These are phyloP conservation scores for Stichodactyla helianthus DNA, from an alignment of 64 coral and sea anemone genomes.

Conservation along the genomic window DNA sequence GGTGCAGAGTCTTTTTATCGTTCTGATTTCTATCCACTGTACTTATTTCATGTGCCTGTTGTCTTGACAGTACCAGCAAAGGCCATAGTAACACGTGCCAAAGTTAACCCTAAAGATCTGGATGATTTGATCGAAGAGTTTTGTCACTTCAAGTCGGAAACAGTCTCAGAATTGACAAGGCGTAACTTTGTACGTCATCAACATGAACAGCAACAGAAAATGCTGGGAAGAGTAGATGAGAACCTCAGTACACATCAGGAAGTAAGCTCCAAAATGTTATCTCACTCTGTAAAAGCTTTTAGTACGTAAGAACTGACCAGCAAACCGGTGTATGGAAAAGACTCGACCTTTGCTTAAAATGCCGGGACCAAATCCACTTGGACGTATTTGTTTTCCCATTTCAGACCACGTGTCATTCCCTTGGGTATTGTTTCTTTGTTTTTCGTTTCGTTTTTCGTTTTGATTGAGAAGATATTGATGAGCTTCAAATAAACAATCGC, in stretches of 20 bases:
- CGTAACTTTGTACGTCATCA: conserved; percentile 75
- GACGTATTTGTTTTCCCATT: no score
- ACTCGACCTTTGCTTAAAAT: no score
- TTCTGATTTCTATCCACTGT: not conserved
- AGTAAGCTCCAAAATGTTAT: not conserved
- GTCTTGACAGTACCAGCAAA: conserved; percentile 35
- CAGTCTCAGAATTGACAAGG: conserved; percentile 70
- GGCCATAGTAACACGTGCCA: conserved; percentile 55
- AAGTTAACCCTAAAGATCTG: conserved; percentile 63
- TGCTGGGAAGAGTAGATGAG: conserved; percentile 73
- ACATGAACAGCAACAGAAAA: conserved; percentile 57
- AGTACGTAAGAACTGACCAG: no score
- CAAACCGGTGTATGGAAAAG: no score
- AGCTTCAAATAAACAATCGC: no score
- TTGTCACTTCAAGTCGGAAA: conserved; percentile 61
- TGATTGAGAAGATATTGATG: no score
- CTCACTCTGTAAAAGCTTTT: no score
- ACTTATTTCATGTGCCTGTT: conserved; percentile 27
- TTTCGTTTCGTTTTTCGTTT: no score
- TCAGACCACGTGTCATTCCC: no score
- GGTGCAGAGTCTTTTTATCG: not conserved
- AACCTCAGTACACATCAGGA: not conserved
- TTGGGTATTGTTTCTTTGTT: no score
- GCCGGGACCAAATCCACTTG: no score
- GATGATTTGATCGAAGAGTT: conserved; percentile 67